Base-by-base conservation (phyloP, 2,113 vertebrate genomes). In the Solea senegalensis region DNA sequence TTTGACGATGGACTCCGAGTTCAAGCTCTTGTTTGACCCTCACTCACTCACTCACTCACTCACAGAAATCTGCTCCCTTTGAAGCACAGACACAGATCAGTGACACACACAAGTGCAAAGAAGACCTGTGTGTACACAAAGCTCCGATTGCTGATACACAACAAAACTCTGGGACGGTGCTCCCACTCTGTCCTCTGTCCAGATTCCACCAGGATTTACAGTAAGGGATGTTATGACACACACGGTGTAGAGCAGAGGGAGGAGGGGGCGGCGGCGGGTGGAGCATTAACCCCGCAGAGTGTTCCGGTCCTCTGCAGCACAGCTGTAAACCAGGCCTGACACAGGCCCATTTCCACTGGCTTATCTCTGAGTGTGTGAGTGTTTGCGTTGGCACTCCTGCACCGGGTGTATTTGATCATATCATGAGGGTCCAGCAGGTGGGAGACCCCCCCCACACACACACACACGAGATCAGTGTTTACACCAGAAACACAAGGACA, bases 211-310 rank as follows among this genome's bases (percentile, higher is more conserved):
- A 44, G 70, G 21, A 28, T 76, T 92, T 90, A 89, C 85, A 82
- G 87, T 90, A 89, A 85, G 69, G 52, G 72, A 81, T 86, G 83
- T 88, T 80, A 77, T 82, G 87, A 88, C 85, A 88, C 72, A 61
- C 13, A 4, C 74, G 84, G 74, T 82, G 62, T 65, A 72, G 66
- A 9, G 52, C 0, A 52, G 72, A 8, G 27, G 53, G 7, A 14
- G 26, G 43, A 11, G 2, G 14, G 57, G 49, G 58, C 2, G 9
- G 4, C 8, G 71, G 28, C 64, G 3, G 71, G 28, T 64, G 8
- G 4, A 55, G 59, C 56, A 8, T 61, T 65, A 61, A 74, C 66
- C 58, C 59, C 9, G 21, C 16, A 5, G 26, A 49, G 53, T 0
- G 52, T 61, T 21, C 62, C 1, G 40, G 2, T 48, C n/a, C 12